A percentile compares a stretch with the other conserved stretches of the same genome.
phyloP scores from a whole-genome alignment of 2,888 invertebrate genomes.

The Steinernema scapterisci region DNA sequence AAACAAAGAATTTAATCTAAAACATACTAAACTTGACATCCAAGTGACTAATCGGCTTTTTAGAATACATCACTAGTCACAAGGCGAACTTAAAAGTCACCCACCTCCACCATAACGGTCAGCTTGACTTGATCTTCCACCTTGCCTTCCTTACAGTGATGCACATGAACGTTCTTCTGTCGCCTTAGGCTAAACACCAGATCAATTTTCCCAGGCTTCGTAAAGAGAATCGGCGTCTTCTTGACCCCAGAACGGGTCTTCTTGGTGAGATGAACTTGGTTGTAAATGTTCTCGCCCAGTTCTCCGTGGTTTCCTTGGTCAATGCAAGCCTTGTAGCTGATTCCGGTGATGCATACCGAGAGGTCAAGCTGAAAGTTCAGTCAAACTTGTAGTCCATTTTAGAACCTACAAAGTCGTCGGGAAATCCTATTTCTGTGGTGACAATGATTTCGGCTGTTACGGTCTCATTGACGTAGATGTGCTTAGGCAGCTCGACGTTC shows the following conservation, averaged over 20 bases:
- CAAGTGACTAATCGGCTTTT: too few species aligned
- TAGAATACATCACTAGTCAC: too few species aligned
- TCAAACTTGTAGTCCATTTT: not conserved
- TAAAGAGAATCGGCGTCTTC: conserved; percentile 14
- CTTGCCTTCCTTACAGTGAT: not conserved
- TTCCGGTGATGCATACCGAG: conserved; percentile 47
- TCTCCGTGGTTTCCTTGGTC: conserved; percentile 50
- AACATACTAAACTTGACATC: not conserved
- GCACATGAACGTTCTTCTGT: not conserved
- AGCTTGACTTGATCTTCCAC: conserved; percentile 32
- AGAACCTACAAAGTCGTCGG: conserved; percentile 8
- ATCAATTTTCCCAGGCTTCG: not conserved
- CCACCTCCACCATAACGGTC: conserved; percentile 39
- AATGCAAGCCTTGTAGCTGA: conserved; percentile 50
- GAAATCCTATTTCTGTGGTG: conserved; percentile 41
- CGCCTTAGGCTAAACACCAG: not conserved
- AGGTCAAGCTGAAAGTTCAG: not conserved
- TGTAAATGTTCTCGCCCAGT: conserved; percentile 46
- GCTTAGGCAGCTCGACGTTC: conserved; percentile 57
- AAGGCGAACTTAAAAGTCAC: not conserved
- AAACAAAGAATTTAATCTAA: not conserved
- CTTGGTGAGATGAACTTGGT: conserved; percentile 18
- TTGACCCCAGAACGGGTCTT: not conserved
- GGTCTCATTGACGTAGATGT: conserved; percentile 64
- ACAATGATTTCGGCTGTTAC: conserved; percentile 59